Base-by-base conservation (phyloP, 2,888 invertebrate genomes). In the Watsonalla cultraria region DNA sequence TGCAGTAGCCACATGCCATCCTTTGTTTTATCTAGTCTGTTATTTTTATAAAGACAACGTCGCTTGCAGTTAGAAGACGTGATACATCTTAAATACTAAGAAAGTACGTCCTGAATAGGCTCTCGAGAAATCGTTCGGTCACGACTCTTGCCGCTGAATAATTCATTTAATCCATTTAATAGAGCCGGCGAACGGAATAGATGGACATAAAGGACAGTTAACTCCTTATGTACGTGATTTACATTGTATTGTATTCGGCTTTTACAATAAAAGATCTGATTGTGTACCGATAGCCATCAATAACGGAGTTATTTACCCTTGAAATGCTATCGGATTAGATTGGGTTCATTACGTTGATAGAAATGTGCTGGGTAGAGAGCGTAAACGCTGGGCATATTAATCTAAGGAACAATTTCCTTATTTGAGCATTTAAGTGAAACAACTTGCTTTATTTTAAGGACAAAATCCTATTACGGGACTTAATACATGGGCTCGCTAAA, bases 121-220 rank as follows among this genome's bases (percentile, higher is more conserved):
- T 66, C 65, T 63, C 61, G 54, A 72, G 69, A 74, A 74, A 74
- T 75, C 66, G 67, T 64, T 65, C 70, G 72, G 72, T 74, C 72
- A 70, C 70, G 70, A 73, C 72, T 78, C 64, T 74, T 75, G 65
- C 66, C 74, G 60, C 74, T 88, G 87, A 88, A 88, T 89, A 70
- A 89, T 88, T 84, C 86, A 89, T 88, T 86, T 88, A 86, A 88
- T 88, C 79, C 79, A 80, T 80, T 79, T 82, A 84, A 82, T 81
- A 81, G 79, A 72, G 69, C 57, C 65, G 64, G 67, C 63, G 56
- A 61, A 65, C 70, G 61, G 59, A 57, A 65, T 64, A 72, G 65
- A 51, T 54, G 66, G 61, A 69, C 67, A 68, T 66, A 68, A 74
- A 72, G 61, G 64, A 63, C 64, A 68, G 64, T 69, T 70, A 66